Evolutionary conservation across 2,888 invertebrate genomes (phyloP).

Genomic region (Phanerotoma sp.): DNA sequence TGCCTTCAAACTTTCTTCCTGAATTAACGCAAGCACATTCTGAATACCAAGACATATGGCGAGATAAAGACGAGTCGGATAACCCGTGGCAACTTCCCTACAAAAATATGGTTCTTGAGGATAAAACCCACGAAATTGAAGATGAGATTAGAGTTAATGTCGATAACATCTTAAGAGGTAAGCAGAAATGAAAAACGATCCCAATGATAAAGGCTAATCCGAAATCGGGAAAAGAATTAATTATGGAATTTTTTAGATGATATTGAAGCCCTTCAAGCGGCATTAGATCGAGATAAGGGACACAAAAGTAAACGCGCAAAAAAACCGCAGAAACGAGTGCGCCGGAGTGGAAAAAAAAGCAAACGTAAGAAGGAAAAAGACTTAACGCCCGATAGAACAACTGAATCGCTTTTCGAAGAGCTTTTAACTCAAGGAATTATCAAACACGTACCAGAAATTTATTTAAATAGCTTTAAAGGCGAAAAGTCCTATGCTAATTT

Average conservation of each 20-base stretch:
- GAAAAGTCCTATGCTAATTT: constrained; percentile 72
- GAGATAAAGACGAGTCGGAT: constrained; percentile 71
- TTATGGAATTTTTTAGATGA: constrained; percentile 51
- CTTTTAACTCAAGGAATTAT: constrained; percentile 89
- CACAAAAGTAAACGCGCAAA: constrained; percentile 76
- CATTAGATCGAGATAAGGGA: constrained; percentile 70
- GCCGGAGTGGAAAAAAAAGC: constrained; percentile 81
- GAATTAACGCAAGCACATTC: constrained; percentile 72
- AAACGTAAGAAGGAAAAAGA: constrained; percentile 96
- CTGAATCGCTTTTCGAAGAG: constrained; percentile 90
- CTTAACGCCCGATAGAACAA: constrained; percentile 86
- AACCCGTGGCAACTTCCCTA: constrained; percentile 78
- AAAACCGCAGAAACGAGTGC: constrained; percentile 76
- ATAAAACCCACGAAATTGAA: constrained; percentile 82
- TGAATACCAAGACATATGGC: constrained; percentile 85
- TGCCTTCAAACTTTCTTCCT: constrained; percentile 71
- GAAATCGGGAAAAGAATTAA: neutral
- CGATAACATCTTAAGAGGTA: constrained; percentile 72
- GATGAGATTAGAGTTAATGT: constrained; percentile 79
- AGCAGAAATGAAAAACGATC: too few relatives aligned
- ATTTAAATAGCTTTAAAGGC: constrained; percentile 74
- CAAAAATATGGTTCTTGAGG: constrained; percentile 78
- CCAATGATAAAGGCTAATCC: too few relatives aligned
- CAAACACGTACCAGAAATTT: constrained; percentile 70
- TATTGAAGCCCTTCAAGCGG: constrained; percentile 67